phyloP scores from a whole-genome alignment of 2,797 vertebrate genomes.

The Enteromius mattozi region DNA sequence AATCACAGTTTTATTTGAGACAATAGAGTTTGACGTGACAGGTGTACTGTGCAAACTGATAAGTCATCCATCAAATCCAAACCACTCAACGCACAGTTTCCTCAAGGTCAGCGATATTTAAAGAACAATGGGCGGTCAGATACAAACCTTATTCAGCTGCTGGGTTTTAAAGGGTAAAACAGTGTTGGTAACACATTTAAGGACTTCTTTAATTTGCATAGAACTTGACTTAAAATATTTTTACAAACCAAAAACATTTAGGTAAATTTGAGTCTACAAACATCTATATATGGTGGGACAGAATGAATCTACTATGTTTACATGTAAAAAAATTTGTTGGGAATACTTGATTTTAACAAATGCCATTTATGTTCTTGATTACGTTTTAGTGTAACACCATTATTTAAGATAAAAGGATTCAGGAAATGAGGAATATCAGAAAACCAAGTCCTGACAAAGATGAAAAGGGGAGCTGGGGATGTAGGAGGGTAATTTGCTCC shows the following conservation, averaged over 20 bases:
- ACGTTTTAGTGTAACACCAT: background rate
- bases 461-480: background rate
- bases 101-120: conserved; percentile 68
- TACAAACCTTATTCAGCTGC: background rate
- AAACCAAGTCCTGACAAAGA: background rate
- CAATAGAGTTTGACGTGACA: conserved; percentile 58
- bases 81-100: conserved; percentile 49
- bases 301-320: background rate
- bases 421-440: background rate
- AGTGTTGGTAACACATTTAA: background rate
- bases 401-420: background rate
- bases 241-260: background rate
- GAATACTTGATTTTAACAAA: background rate
- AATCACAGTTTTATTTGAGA: conserved; percentile 58
- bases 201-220: background rate
- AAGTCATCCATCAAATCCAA: conserved; percentile 66
- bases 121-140: conserved; percentile 24
- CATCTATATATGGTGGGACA: background rate
- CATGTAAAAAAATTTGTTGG: background rate
- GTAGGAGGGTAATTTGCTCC: background rate
- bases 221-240: background rate
- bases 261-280: background rate
- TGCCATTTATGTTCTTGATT: background rate
- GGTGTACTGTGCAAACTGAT: conserved; percentile 55
- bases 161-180: background rate